Base-by-base conservation (phyloP, 2,797 vertebrate genomes). In the Halcyon badia region DNA sequence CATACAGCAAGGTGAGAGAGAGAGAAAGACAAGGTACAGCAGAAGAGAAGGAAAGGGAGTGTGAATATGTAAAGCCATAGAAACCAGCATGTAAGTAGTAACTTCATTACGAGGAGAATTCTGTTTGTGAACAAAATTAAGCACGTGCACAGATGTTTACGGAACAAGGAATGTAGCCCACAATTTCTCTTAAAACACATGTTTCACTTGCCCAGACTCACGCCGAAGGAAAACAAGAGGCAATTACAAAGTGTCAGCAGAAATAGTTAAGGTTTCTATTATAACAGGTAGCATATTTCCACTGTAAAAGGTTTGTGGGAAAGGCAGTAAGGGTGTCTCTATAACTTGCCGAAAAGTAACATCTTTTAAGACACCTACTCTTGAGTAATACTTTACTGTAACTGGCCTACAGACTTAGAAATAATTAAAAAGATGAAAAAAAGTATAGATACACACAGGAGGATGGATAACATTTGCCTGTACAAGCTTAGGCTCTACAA, bases 1-100 rank as follows among this genome's bases (percentile, higher is more conserved):
- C n/a, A 57, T 46, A 51, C 0, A 73, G 26, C 49, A 66, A 66
- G 18, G 69, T 3, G 3, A 52, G 5, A 20, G 6, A 44, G 1
- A 61, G 30, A 68, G 14, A 83, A 91, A 11, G 11, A 62, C 19
- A 57, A 31, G 3, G 10, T 65, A 66, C 0, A 44, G 28, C 22
- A 37, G 28, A 69, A 88, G 31, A 77, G 31, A 75, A 88, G 17
- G 60, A 62, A 82, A 64, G 35, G 39, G 3, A 5, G 6, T 42
- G 3, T 28, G 17, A 60, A 44, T 28, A 57, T 14, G 9, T 28
- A 60, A 72, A 86, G 31, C 28, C 16, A 52, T 11, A 88, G 13
- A 61, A 79, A 33, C 2, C 2, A 5, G 3, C 35, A 42, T 6
- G 6, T 17, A 83, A 69, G 6, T 17, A 87, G 79, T 18, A 85